A percentile compares a stretch with the other conserved stretches of the same genome.
These are phyloP conservation scores for Mythimna vitellina DNA, from an alignment of 2,888 invertebrate genomes.

Conservation along the genomic window DNA sequence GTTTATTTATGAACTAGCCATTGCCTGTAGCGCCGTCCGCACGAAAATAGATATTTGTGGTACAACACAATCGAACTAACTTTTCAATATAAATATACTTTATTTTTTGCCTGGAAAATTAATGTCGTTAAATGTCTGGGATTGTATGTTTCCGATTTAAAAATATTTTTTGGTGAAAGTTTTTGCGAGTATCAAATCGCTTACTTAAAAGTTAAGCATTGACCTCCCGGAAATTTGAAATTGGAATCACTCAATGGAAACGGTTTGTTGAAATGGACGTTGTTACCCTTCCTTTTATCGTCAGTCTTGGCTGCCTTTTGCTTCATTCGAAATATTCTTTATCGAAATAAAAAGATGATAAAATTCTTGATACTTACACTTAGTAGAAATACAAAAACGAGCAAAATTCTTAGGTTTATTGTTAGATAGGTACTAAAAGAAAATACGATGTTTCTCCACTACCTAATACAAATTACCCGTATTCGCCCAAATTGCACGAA, in stretches of 20 bases:
- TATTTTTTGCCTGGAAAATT: constrained; percentile 7
- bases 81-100: constrained; percentile 2
- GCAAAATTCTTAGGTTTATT: not conserved
- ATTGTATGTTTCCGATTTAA: constrained; percentile 3
- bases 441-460: not conserved
- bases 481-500: constrained; percentile 7
- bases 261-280: not conserved
- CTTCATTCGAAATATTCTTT: not conserved
- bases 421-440: too few relatives aligned
- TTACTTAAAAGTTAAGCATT: constrained; percentile 15
- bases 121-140: constrained; percentile 8
- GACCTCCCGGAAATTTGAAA: not conserved
- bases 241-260: not conserved
- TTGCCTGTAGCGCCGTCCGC: constrained; percentile 9
- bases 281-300: not conserved
- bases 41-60: constrained; percentile 31
- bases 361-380: not conserved
- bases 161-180: constrained; percentile 15
- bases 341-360: not conserved
- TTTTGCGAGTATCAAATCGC: constrained; percentile 17
- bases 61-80: constrained; percentile 5
- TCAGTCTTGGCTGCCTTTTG: not conserved
- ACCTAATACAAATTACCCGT: constrained; percentile 15
- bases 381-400: not conserved
- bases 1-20: constrained; percentile 46